phyloP scores from a whole-genome alignment of 2,888 invertebrate species.

The Zhuqinia jingwanae region DNA sequence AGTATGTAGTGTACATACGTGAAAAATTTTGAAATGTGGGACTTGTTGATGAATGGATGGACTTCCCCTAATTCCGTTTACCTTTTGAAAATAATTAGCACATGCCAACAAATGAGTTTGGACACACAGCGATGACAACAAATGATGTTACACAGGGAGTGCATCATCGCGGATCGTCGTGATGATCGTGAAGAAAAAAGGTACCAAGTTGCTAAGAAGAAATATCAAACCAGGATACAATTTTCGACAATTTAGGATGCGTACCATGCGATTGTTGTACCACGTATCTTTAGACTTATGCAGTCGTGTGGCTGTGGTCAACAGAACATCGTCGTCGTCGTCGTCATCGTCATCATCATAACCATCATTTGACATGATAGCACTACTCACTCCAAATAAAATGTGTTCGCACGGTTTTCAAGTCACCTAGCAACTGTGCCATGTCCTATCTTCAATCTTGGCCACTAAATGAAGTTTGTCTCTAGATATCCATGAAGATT shows the following conservation, averaged over 20 bases:
- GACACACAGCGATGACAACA: too few species aligned
- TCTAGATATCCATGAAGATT: background rate
- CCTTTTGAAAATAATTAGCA: background rate
- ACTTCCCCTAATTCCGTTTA: background rate
- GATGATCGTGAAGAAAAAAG: background rate
- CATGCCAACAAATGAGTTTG: background rate
- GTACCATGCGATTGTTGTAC: background rate
- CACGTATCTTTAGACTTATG: background rate
- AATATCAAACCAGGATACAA: constrained; percentile 21
- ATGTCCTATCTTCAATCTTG: background rate
- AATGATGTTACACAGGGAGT: background rate
- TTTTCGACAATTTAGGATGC: constrained; percentile 6
- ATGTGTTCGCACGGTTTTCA: background rate
- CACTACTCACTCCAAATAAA: background rate
- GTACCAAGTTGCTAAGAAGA: background rate
- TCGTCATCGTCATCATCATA: background rate
- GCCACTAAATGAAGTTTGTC: background rate
- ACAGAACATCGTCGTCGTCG: background rate
- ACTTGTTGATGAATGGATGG: background rate
- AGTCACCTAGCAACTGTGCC: background rate
- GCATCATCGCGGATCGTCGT: background rate
- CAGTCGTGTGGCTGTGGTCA: constrained; percentile 11
- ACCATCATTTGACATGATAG: background rate
- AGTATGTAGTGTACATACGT: background rate
- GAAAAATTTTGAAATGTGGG: background rate